Base-by-base conservation (phyloP, 2,113 vertebrate species). In the Sminthopsis crassicaudata region DNA sequence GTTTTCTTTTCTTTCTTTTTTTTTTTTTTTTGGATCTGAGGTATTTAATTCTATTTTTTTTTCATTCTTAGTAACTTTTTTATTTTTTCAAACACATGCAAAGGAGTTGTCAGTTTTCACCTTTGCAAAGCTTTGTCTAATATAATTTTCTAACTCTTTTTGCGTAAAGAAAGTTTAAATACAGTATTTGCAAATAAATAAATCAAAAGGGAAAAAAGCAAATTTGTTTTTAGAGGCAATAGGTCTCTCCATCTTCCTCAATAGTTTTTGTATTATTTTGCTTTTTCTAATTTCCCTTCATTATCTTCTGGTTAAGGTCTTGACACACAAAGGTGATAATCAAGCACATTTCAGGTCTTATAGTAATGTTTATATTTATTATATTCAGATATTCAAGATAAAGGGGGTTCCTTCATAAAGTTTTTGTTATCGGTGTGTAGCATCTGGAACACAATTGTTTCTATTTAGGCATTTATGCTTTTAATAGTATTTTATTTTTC, bases 371-470 rank as follows among this genome's bases (percentile, higher is more conserved):
- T 84, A 98, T 97, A 52, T 95, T 96, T 97, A 93, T 96, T 97
- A 92, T 95, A 96, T 98, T 97, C 93, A 54, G 96, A 96, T 97
- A 96, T 97, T 96, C 97, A 96, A 96, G 97, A 97, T 96, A 96
- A 98, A 98, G 97, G 91, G 95, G 95, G 96, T 92, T 76, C 94
- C 89, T 96, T 94, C 96, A 96, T 9, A 0, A 0, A 27, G 93
- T 91, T 96, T 91, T 95, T 94, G 51, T 53, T 97, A 97, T 98
- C 97, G 97, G 46, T 8, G 48, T 7, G 95, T 96, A 97, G 96
- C 98, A 97, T 95, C 94, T n/a, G 92, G 98, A 98, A 97, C 95
- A 97, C 97, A 97, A 97, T 91, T 96, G 98, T 98, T 97, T 98
- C 96, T 90, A 25, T 97, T 48, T 7, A 48, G 48, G 48, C 50